Evolutionary conservation across 30 jellyfish, hydroid and myxozoan genomes (phyloP).

Genomic region (Aurelia sp.): DNA sequence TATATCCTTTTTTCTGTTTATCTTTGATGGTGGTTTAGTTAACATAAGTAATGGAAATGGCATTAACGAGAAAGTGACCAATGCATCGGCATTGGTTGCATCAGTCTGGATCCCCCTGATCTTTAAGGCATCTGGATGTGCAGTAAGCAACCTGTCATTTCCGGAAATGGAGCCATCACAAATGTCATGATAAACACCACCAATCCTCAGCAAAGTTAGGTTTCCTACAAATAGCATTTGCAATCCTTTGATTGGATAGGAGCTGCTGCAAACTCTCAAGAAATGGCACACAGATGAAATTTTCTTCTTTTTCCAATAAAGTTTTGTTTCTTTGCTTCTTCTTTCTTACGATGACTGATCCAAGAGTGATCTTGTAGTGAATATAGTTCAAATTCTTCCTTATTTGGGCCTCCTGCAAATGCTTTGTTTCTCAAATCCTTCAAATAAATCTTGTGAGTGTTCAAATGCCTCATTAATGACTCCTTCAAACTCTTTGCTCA

Average conservation of each 20-base stretch:
- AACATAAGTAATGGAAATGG: no score
- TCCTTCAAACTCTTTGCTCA: neutral
- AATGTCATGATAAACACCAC: constrained; percentile 48
- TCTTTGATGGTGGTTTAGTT: no score
- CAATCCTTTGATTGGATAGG: constrained; percentile 28
- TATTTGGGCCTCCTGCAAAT: constrained; percentile 16
- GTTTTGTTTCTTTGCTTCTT: constrained; percentile 10
- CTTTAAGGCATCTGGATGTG: constrained; percentile 31
- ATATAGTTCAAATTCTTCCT: constrained; percentile 36
- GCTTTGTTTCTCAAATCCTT: constrained; percentile 27
- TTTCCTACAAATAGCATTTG: neutral
- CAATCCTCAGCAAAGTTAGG: constrained; percentile 4
- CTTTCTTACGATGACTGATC: constrained; percentile 26
- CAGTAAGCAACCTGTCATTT: constrained; percentile 30
- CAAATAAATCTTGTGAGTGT: constrained; percentile 7
- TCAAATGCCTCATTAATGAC: neutral
- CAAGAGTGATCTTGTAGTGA: constrained; percentile 9
- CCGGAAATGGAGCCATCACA: constrained; percentile 56
- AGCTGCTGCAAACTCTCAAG: constrained; percentile 60
- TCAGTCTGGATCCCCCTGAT: no score
- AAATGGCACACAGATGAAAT: constrained; percentile 50
- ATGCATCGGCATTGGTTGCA: no score
- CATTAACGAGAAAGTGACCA: no score
- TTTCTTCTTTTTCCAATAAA: constrained; percentile 32
- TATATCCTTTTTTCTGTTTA: no score